Percentiles rank a stretch among this genome's conserved stretches.
phyloP scores from a whole-genome alignment of 2,797 vertebrate genomes.

The Acropternis orthonyx region DNA sequence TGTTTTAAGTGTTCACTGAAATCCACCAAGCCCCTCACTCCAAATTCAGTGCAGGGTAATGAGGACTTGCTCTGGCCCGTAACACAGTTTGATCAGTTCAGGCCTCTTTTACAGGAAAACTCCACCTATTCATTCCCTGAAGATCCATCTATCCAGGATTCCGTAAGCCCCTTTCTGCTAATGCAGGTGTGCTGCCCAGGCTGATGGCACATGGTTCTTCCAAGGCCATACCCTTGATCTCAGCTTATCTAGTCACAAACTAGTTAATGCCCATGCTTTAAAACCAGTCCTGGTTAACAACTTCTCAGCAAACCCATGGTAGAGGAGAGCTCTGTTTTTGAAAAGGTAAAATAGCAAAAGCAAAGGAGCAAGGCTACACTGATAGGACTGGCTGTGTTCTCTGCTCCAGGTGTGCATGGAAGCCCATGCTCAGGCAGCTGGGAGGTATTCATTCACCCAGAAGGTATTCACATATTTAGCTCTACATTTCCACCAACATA shows the following conservation, averaged over 20 bases:
- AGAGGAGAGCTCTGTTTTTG: neutral
- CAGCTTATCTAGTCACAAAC: neutral
- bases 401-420: neutral
- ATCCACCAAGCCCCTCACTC: neutral
- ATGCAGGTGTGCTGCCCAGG: neutral
- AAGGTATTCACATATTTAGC: neutral
- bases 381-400: neutral
- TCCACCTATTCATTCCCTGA: neutral
- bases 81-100: neutral
- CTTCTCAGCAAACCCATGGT: neutral
- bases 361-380: rapidly evolving
- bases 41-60: neutral
- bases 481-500: neutral
- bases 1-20: neutral
- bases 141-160: neutral
- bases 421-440: neutral
- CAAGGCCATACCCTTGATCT: neutral
- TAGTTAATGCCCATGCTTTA: neutral
- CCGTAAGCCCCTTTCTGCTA: neutral
- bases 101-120: neutral
- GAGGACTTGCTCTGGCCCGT: neutral
- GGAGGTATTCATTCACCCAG: neutral
- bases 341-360: neutral
- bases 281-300: neutral
- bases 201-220: neutral